Evolutionary conservation across 2,113 vertebrate genomes (phyloP).

Genomic region (Pedetes capensis): DNA sequence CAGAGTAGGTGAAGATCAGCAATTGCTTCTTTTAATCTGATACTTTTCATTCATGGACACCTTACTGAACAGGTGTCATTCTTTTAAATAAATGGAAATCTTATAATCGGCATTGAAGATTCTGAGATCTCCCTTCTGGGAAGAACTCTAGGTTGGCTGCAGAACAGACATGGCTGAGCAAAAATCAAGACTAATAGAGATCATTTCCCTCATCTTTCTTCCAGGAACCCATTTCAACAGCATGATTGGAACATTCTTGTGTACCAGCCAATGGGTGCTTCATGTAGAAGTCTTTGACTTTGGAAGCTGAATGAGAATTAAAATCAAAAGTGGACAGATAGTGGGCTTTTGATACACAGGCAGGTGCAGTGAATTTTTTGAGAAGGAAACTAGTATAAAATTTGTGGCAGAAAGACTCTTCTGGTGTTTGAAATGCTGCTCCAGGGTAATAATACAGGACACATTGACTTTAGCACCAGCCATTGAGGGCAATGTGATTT

Average conservation of each 20-base stretch:
- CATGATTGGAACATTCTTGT: background rate
- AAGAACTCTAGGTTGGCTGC: constrained; percentile 31
- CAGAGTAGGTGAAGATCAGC: background rate
- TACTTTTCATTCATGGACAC: constrained; percentile 29
- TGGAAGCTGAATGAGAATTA: background rate
- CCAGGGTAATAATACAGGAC: background rate
- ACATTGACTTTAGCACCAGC: background rate
- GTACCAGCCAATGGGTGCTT: background rate
- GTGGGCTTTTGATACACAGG: background rate
- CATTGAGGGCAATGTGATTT: background rate
- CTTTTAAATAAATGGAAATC: constrained; percentile 26
- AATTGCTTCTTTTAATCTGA: background rate
- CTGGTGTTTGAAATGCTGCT: constrained; percentile 7
- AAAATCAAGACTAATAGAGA: constrained; percentile 35
- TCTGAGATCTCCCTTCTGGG: constrained; percentile 56
- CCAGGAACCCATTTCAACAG: background rate
- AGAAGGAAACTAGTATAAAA: background rate
- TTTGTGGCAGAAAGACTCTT: constrained; percentile 4
- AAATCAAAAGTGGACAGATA: background rate
- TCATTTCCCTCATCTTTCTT: background rate
- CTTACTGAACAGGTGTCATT: background rate
- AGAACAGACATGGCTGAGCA: constrained; percentile 33
- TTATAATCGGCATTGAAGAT: constrained; percentile 52
- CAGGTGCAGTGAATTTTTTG: background rate
- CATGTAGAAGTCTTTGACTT: background rate